These are phyloP conservation scores for Bambusicola thoracicus DNA, from an alignment of 2,113 vertebrate species.

Conservation along the genomic window DNA sequence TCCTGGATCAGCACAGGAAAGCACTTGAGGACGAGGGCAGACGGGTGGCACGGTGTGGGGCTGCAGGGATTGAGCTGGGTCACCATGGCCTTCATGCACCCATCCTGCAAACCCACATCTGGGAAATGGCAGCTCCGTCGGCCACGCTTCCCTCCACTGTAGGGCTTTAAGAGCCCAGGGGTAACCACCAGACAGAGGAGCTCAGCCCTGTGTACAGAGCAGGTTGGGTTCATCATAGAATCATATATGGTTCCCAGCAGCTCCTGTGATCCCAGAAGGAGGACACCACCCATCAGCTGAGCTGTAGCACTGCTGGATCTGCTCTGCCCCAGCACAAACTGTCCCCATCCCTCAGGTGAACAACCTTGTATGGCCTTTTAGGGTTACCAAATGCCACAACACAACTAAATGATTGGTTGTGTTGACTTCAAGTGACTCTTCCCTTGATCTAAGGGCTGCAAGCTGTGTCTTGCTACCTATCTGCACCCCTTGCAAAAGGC, in stretches of 20 bases:
- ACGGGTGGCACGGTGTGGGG: background rate
- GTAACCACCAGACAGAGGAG: background rate
- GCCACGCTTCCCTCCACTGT: background rate
- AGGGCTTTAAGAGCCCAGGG: background rate
- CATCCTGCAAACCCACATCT: background rate
- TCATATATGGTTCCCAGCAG: background rate
- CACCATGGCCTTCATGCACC: background rate
- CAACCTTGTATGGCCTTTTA: background rate
- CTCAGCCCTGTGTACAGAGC: background rate
- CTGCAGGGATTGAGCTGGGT: background rate
- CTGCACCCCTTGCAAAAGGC: background rate
- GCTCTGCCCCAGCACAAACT: background rate
- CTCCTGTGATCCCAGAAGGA: background rate
- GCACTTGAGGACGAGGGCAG: background rate
- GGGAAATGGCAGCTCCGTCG: background rate
- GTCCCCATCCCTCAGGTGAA: accelerated
- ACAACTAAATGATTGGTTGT: accelerated
- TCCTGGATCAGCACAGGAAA: background rate
- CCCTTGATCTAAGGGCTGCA: accelerated
- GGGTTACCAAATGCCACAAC: no score
- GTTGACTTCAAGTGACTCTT: background rate
- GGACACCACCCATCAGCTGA: background rate
- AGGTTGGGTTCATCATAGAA: no score
- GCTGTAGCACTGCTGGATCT: background rate
- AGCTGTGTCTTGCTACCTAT: background rate